Conservation (phyloP, 2,888 invertebrate species). For the Hermaeophaga mercurialis region DNA sequence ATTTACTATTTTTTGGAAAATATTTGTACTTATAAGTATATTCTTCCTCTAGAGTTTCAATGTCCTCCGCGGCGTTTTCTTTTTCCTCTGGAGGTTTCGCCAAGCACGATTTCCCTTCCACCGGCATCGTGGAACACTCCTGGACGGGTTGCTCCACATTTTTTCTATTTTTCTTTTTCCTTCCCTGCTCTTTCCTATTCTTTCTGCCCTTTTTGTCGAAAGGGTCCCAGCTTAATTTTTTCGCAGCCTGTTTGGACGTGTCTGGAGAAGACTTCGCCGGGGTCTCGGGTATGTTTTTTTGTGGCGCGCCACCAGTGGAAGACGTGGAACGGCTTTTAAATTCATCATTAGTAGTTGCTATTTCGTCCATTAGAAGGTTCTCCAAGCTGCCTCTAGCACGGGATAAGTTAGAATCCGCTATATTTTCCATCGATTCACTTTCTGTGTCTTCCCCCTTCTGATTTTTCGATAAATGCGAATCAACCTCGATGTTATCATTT, state of each 20-base stretch:
- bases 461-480: slow-evolving; percentile 34
- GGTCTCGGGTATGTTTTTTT: slow-evolving; percentile 35
- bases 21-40: slow-evolving; percentile 45
- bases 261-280: slow-evolving; percentile 42
- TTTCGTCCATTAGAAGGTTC: slow-evolving; percentile 45
- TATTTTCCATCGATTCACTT: slow-evolving; percentile 27
- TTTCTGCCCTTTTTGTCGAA: slow-evolving; percentile 50
- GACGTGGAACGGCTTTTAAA: slow-evolving; percentile 25
- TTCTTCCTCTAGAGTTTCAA: slow-evolving; percentile 36
- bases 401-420: slow-evolving; percentile 38
- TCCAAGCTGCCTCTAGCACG: slow-evolving; percentile 51
- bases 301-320: slow-evolving; percentile 18
- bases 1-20: slow-evolving; percentile 56
- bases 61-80: slow-evolving; percentile 23
- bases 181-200: slow-evolving; percentile 49
- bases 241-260: slow-evolving; percentile 39
- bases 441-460: slow-evolving; percentile 22
- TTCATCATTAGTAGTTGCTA: slow-evolving; percentile 33
- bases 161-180: slow-evolving; percentile 35
- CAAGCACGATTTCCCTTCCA: slow-evolving; percentile 33
- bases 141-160: slow-evolving; percentile 31
- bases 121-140: slow-evolving; percentile 30
- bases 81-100: slow-evolving; percentile 24
- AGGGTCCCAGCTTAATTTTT: slow-evolving; percentile 49
- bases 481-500: slow-evolving; percentile 34